Evolutionary conservation across 2,888 invertebrate genomes (phyloP), one percentile per base, ranked within the genome.

Genomic region (Polylopha cassiicola): DNA sequence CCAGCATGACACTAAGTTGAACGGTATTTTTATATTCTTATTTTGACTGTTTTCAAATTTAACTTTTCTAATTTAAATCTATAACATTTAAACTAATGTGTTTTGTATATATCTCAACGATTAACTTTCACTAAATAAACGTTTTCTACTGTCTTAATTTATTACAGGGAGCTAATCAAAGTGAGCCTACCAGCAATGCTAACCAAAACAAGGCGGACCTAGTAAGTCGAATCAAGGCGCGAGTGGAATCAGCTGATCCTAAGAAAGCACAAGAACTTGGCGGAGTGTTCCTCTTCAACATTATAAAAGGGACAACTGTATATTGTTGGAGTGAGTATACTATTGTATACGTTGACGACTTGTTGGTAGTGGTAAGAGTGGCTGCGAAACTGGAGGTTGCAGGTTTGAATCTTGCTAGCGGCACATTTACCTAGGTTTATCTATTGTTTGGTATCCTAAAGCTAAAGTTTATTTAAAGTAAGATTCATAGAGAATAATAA

Each of bases 321-420:
- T 80, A 80, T 45, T 77, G 76, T 21, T 86, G 86, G 86, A 86
- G 86, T 86, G 50, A 81, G 86, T 75, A 13, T 3, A 16, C 0
- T 18, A 29, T 28, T 29, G 4, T n/a, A n/a, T 4, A 9, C 4
- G 9, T 6, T 23, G 4, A 6, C 4, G 23, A 9, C n/a, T n/a
- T n/a, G n/a, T n/a, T n/a, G n/a, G n/a, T n/a, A n/a, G n/a, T n/a
- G n/a, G n/a, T n/a, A n/a, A n/a, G n/a, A n/a, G n/a, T n/a, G n/a
- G n/a, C n/a, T n/a, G n/a, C n/a, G n/a, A n/a, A n/a, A n/a, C n/a
- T n/a, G n/a, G n/a, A n/a, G n/a, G n/a, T 11, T 8, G 23, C 16
- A n/a, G 9, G 6, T n/a, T 26, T 10, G 8, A 18, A 1, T 23
- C 24, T 13, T n/a, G n/a, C n/a, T n/a, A n/a, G n/a, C n/a, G n/a